Evolutionary conservation across 2,888 invertebrate genomes (phyloP).

Genomic region (Leptinotarsa rubiginosa): DNA sequence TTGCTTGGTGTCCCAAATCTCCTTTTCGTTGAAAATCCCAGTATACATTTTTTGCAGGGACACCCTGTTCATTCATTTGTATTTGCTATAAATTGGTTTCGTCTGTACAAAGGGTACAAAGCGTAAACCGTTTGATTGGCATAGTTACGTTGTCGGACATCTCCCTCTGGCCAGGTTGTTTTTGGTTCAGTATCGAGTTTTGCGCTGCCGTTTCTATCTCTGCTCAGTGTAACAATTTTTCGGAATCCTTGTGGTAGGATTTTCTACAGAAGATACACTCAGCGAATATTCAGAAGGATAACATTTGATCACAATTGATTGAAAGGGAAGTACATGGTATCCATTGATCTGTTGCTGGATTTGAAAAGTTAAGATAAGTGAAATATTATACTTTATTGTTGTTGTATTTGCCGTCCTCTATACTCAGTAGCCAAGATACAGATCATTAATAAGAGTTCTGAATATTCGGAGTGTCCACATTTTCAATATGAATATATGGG

Average conservation of each 20-base stretch:
- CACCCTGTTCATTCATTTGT: constrained; percentile 41
- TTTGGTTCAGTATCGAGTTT: constrained; percentile 1
- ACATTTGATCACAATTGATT: neutral
- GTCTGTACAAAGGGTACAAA: constrained; percentile 54
- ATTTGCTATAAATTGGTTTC: constrained; percentile 55
- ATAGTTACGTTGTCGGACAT: constrained; percentile 54
- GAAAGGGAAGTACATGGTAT: neutral
- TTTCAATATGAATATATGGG: too few species aligned
- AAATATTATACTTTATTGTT: too few species aligned
- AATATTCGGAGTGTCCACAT: too few species aligned
- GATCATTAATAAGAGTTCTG: too few species aligned
- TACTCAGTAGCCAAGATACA: too few species aligned
- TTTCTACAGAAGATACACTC: neutral
- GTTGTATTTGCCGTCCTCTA: too few species aligned
- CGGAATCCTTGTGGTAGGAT: constrained; percentile 14
- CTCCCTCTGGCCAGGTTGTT: constrained; percentile 21
- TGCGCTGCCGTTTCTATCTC: neutral
- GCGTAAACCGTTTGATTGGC: constrained; percentile 59
- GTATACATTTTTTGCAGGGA: neutral
- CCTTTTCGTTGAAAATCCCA: neutral
- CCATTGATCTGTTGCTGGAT: too few species aligned
- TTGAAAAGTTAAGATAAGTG: too few species aligned
- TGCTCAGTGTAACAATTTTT: neutral
- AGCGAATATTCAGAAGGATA: neutral
- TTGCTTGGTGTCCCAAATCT: too few species aligned